phyloP scores from a whole-genome alignment of 2,113 vertebrate genomes.

The Cnemophilus loriae region DNA sequence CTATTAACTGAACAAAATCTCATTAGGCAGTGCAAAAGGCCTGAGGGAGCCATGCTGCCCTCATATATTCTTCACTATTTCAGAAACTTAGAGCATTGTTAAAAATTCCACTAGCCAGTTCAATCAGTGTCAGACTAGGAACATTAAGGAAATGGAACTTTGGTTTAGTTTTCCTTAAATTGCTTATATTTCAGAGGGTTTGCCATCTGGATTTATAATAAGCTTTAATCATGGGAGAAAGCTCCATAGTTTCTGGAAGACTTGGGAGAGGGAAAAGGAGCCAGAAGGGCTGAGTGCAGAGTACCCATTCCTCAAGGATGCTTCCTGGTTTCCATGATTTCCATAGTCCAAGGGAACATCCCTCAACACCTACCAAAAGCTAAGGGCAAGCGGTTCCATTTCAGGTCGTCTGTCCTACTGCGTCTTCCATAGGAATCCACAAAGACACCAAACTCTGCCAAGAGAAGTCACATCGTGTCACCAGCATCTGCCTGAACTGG shows the following conservation, averaged over 20 bases:
- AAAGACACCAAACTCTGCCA: conserved; percentile 93
- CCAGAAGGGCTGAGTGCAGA: background rate
- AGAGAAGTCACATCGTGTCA: background rate
- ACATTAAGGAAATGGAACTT: background rate
- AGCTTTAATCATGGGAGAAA: background rate
- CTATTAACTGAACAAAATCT: background rate
- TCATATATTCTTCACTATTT: background rate
- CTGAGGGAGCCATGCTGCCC: background rate
- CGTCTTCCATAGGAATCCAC: conserved; percentile 94
- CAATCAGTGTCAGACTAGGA: background rate
- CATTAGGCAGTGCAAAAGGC: background rate
- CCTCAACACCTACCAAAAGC: conserved; percentile 84
- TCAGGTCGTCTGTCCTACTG: conserved; percentile 92
- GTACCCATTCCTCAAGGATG: background rate
- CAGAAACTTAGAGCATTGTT: background rate
- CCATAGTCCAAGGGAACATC: background rate
- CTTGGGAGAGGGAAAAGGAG: background rate
- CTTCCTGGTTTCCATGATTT: background rate
- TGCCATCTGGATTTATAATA: background rate
- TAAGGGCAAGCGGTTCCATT: conserved; percentile 94
- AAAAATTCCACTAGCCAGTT: background rate
- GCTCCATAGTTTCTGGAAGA: background rate
- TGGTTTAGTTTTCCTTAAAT: background rate
- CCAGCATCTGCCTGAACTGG: background rate
- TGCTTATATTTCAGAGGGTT: background rate